Percentiles rank a stretch among this genome's conserved stretches.
These are phyloP conservation scores for Gallinago jamesoni DNA, from an alignment of 2,113 vertebrate genomes.

Conservation along the genomic window DNA sequence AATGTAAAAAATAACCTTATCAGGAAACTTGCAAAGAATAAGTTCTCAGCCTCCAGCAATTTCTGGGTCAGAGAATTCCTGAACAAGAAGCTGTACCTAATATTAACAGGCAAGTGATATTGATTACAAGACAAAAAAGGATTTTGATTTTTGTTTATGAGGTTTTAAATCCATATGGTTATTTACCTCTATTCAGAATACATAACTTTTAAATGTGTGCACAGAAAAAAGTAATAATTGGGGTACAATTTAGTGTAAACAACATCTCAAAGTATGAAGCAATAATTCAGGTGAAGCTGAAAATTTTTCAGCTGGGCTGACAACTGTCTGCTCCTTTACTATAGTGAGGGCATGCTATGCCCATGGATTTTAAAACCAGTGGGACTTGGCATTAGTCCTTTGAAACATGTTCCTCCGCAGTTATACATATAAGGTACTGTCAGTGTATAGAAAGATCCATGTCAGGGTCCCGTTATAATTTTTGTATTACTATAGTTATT, in stretches of 20 bases:
- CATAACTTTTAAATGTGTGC: neutral
- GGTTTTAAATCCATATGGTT: neutral
- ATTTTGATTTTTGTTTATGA: neutral
- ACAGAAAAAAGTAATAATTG: neutral
- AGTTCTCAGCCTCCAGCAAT: neutral
- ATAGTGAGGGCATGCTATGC: neutral
- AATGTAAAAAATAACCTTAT: neutral
- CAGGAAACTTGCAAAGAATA: neutral
- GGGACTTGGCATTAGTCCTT: neutral
- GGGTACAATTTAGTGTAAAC: neutral
- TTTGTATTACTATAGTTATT: neutral
- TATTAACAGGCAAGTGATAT: neutral
- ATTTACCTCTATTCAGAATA: neutral
- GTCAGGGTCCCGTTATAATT: neutral
- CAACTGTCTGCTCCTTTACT: neutral
- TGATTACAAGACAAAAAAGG: neutral
- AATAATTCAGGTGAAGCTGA: neutral
- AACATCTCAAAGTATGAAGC: neutral
- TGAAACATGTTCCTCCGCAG: neutral
- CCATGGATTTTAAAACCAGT: neutral
- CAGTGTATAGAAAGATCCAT: neutral
- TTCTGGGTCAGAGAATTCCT: neutral
- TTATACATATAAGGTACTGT: neutral
- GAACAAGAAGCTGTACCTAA: neutral
- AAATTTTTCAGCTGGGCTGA: neutral